These are phyloP conservation scores for Eupithecia vulgata DNA, from an alignment of 2,888 invertebrate species.

Conservation along the genomic window DNA sequence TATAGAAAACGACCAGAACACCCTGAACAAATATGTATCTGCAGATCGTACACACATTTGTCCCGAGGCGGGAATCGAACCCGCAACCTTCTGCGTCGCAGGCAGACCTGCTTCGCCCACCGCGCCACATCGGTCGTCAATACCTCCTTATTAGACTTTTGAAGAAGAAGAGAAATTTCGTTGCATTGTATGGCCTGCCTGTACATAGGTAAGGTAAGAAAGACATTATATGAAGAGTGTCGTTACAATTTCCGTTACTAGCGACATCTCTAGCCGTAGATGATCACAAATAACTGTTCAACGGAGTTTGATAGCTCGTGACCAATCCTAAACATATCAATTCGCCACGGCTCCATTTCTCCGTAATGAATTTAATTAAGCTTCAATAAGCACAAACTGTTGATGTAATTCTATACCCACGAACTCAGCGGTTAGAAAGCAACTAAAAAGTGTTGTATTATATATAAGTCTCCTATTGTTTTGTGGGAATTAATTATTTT, in stretches of 20 bases:
- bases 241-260: slow-evolving; percentile 3
- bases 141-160: too few species aligned
- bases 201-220: too few species aligned
- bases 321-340: slow-evolving; percentile 22
- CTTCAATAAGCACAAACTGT: slow-evolving; percentile 26
- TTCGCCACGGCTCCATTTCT: slow-evolving; percentile 25
- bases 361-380: slow-evolving; percentile 22
- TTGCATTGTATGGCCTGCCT: too few species aligned
- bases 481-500: slow-evolving; percentile 51
- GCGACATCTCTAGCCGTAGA: not conserved
- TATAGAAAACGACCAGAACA: too few species aligned
- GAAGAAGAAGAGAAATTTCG: not conserved
- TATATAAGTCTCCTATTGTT: slow-evolving; percentile 46
- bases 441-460: slow-evolving; percentile 37
- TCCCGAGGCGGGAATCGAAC: too few species aligned
- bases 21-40: too few species aligned
- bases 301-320: slow-evolving; percentile 3
- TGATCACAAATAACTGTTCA: slow-evolving; percentile 6
- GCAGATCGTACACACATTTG: too few species aligned
- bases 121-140: too few species aligned
- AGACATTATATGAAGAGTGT: too few species aligned
- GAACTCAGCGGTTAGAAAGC: slow-evolving; percentile 20
- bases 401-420: slow-evolving; percentile 46
- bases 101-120: too few species aligned
- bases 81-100: too few species aligned